A percentile compares a stretch with the other conserved stretches of the same genome.
Conservation (phyloP, 2,888 invertebrate species). For the Drosophila rellima region DNA sequence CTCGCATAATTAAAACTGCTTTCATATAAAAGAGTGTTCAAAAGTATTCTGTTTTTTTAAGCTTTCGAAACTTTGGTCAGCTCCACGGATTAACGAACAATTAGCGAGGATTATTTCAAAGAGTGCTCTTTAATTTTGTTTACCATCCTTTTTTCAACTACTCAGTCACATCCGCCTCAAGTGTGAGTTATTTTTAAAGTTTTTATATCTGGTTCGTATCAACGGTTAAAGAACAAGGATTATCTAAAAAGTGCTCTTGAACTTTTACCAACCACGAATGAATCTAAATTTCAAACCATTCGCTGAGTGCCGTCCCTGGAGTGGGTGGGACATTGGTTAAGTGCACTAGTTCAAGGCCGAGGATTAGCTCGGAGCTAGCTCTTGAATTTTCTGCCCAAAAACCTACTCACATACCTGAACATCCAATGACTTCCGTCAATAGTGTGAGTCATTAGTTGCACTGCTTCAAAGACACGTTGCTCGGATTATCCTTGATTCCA, state of each 20-base stretch:
- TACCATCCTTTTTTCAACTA: background rate
- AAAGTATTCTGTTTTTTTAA: background rate
- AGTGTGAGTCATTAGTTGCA: background rate
- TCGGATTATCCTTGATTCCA: background rate
- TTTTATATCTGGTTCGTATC: background rate
- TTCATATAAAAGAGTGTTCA: background rate
- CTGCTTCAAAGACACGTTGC: background rate
- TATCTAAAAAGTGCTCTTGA: background rate
- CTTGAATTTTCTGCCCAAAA: background rate
- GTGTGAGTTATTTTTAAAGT: background rate
- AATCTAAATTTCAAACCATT: background rate
- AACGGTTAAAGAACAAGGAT: background rate
- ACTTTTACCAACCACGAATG: background rate
- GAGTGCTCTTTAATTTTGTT: background rate
- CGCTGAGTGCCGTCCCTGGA: background rate
- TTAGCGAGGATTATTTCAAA: background rate
- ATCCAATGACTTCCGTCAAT: background rate
- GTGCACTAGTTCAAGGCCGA: slow-evolving; percentile 18
- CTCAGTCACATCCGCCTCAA: background rate
- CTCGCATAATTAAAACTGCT: background rate
- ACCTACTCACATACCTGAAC: background rate
- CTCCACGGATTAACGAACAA: background rate
- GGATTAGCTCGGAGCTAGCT: slow-evolving; percentile 9
- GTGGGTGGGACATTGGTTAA: background rate
- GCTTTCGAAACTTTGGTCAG: background rate